A percentile compares a stretch with the other conserved stretches of the same genome.
phyloP scores from a whole-genome alignment of 2,797 vertebrate species.

The Coregonus sp. region DNA sequence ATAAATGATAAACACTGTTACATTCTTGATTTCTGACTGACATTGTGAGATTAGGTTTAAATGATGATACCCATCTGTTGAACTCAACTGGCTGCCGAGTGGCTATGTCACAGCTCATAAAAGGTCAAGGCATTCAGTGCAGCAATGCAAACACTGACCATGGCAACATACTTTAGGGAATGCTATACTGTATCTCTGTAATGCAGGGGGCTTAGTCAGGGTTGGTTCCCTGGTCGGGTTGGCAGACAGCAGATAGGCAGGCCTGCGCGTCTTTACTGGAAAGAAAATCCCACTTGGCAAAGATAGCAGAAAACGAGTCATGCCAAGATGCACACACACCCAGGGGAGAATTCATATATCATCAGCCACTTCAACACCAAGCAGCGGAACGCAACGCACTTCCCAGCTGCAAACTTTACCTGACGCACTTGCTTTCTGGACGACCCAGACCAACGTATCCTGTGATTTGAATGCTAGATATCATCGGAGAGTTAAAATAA shows the following conservation, averaged over 20 bases:
- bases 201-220: neutral
- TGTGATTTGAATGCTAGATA: slow-evolving; percentile 62
- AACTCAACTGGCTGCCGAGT: neutral
- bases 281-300: neutral
- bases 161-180: neutral
- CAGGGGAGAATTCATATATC: slow-evolving; percentile 43
- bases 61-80: neutral
- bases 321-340: slow-evolving; percentile 23
- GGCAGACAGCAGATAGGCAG: neutral
- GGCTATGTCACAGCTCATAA: neutral
- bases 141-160: neutral
- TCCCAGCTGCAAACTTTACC: slow-evolving; percentile 46
- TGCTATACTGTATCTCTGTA: neutral
- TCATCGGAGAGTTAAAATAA: slow-evolving; percentile 30
- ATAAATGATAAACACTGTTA: neutral
- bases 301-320: neutral
- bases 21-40: neutral
- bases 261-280: neutral
- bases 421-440: slow-evolving; percentile 63
- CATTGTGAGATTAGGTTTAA: neutral
- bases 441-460: slow-evolving; percentile 64
- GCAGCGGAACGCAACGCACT: slow-evolving; percentile 1
- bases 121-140: neutral
- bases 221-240: neutral
- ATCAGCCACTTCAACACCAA: slow-evolving; percentile 53